Evolutionary conservation across 2,888 invertebrate genomes (phyloP), one percentile per base, ranked within the genome.

Genomic region (Therioaphis trifolii): DNA sequence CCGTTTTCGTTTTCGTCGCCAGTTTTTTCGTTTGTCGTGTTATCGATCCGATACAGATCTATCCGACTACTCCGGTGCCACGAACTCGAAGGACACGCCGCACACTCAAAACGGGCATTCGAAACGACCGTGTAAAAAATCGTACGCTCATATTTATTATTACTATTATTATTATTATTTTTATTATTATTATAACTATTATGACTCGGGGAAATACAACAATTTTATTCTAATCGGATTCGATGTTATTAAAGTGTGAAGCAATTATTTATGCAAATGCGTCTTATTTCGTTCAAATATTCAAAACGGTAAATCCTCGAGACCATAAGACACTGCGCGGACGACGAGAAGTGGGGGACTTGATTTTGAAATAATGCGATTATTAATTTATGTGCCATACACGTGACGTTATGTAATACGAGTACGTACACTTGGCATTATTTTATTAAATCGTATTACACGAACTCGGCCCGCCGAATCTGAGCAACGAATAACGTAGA

Each of bases 311-410:
- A 52, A n/a, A n/a, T n/a, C n/a, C n/a, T 52, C n/a, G n/a, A n/a
- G 1, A 11, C 49, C 18, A 49, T 15, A 15, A 1, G 15, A 49
- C 15, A 15, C 43, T 43, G 4, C 15, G 18, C 14, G 4, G 15
- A 15, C 1, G 15, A 66, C 27, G n/a, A n/a, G n/a, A n/a, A n/a
- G n/a, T n/a, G n/a, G 27, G 9, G 12, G 71, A 27, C 12, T 49
- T 49, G 9, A 49, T 71, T 71, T 71, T 71, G 12, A 49, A 71
- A 71, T 71, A 71, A 71, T 69, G 18, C 18, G 27, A 5, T 15
- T 71, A 52, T 52, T 49, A 49, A 49, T 49, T 52, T 18, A n/a
- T 52, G n/a, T n/a, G 7, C 43, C 7, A 43, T 43, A 43, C 43
- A 11, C 43, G 43, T 43, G 43, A 43, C 11, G 11, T 43, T 43